Evolutionary conservation across 2,888 invertebrate species (phyloP).

Genomic region (Linnaemya vulpina): DNA sequence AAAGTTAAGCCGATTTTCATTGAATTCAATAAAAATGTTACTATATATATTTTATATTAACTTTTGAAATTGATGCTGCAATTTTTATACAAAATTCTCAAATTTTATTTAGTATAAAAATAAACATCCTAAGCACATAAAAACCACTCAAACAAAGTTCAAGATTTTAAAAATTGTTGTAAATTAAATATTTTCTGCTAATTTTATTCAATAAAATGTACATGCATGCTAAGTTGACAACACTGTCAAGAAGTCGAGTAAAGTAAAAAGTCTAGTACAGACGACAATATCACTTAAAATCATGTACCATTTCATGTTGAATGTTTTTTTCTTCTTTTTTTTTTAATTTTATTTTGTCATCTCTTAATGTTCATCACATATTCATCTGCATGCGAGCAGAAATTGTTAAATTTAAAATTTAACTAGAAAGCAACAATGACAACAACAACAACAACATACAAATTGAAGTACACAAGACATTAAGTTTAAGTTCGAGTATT

Average conservation of each 20-base stretch:
- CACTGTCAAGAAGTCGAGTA: neutral
- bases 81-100: no score
- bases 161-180: no score
- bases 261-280: conserved; percentile 3
- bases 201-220: neutral
- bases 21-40: no score
- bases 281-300: conserved; percentile 21
- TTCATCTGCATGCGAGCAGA: conserved; percentile 32
- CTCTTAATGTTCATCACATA: conserved; percentile 34
- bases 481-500: conserved; percentile 65
- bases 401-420: conserved; percentile 52
- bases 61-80: no score
- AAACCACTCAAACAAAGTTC: no score
- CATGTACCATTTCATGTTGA: conserved; percentile 56
- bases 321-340: neutral
- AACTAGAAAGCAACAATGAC: conserved; percentile 46
- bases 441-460: conserved; percentile 11
- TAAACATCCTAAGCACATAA: no score
- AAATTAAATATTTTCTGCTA: neutral
- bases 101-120: no score
- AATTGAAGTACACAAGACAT: conserved; percentile 35
- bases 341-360: no score
- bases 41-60: no score
- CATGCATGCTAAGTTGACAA: neutral
- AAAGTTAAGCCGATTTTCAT: no score